Evolutionary conservation across 2,797 vertebrate genomes (phyloP).

Genomic region (Gymnothorax javanicus): DNA sequence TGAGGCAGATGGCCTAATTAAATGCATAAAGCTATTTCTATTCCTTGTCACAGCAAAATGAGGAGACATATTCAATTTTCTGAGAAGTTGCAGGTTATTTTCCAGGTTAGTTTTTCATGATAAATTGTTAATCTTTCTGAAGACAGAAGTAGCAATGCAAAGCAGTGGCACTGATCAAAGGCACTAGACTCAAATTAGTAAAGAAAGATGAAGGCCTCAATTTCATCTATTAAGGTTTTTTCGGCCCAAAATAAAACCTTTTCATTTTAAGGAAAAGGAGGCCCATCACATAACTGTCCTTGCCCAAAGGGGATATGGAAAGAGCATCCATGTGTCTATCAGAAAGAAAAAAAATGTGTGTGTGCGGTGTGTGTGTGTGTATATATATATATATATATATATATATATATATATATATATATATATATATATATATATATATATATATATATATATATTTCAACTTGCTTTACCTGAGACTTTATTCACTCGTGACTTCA

Average conservation of each 20-base stretch:
- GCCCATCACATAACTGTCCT: background rate
- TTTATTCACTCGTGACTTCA: conserved; percentile 8
- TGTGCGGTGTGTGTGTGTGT: background rate
- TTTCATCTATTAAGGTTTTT: background rate
- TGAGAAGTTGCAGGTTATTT: background rate
- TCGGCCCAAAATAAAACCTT: background rate
- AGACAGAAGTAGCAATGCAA: background rate
- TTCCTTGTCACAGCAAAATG: background rate
- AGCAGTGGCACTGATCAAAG: background rate
- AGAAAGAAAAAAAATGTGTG: background rate
- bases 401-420: background rate
- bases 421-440: background rate
- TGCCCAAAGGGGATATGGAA: background rate
- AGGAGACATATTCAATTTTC: background rate
- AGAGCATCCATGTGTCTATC: conserved; percentile 7
- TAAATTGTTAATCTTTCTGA: background rate
- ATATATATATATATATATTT: background rate
- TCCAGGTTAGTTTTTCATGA: background rate
- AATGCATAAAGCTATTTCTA: background rate
- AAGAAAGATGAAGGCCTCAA: background rate
- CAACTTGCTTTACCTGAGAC: conserved; percentile 31
- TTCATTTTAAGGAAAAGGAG: background rate
- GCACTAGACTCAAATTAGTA: conserved; percentile 3
- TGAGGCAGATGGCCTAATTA: background rate
- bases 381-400: background rate